Evolutionary conservation across 2,113 vertebrate species (phyloP).

Genomic region (Ctenomys sociabilis): DNA sequence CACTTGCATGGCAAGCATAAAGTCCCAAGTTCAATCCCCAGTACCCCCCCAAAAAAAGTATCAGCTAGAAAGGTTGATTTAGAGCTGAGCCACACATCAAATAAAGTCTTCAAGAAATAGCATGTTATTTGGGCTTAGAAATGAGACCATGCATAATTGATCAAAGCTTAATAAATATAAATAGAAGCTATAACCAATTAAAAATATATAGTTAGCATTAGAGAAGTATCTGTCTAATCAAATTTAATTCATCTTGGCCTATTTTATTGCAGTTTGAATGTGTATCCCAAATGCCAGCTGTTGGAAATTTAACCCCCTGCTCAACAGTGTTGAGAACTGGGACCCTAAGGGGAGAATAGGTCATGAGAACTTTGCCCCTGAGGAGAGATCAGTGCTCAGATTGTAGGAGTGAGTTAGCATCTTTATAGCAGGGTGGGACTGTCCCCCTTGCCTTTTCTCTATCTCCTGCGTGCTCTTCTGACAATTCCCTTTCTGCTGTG

Average conservation of each 20-base stretch:
- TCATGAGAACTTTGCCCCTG: too few relatives aligned
- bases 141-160: not conserved
- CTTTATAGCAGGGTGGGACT: not conserved
- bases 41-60: not conserved
- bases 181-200: not conserved
- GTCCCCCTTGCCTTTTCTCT: not conserved
- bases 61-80: not conserved
- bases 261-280: not conserved
- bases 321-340: not conserved
- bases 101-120: constrained; percentile 23
- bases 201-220: not conserved
- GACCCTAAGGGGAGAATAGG: too few relatives aligned
- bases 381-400: not conserved
- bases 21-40: too few relatives aligned
- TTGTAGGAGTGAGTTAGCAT: too few relatives aligned
- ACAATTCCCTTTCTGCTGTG: not conserved
- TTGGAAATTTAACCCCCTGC: not conserved
- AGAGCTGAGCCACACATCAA: not conserved
- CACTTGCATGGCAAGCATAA: too few relatives aligned
- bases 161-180: constrained; percentile 29
- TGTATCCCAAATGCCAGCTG: not conserved
- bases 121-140: not conserved
- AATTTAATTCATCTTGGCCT: not conserved
- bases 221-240: not conserved
- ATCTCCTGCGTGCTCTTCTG: not conserved